phyloP scores from a whole-genome alignment of 2,113 vertebrate genomes.

The Ciconia boyciana region DNA sequence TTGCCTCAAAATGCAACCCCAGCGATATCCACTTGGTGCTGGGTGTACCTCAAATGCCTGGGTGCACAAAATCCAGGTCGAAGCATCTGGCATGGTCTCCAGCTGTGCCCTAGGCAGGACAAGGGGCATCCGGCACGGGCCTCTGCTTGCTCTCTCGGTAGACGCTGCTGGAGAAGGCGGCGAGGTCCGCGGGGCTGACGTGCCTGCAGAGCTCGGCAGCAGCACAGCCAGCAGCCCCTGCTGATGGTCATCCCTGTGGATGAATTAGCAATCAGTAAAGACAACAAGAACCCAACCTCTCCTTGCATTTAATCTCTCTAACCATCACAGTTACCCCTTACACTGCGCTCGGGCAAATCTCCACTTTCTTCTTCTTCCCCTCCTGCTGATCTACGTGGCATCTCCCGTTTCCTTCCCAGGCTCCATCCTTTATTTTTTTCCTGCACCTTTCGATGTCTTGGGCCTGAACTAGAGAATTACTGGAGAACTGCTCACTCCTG shows the following conservation, averaged over 20 bases:
- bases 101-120: neutral
- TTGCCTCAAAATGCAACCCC: neutral
- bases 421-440: neutral
- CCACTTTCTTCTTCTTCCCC: neutral
- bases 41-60: neutral
- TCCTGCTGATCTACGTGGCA: neutral
- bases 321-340: neutral
- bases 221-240: neutral
- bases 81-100: fast-evolving
- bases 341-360: neutral
- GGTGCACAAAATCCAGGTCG: neutral
- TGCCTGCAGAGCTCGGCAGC: neutral
- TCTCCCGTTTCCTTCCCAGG: neutral
- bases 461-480: neutral
- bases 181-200: fast-evolving
- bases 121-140: fast-evolving
- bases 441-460: neutral
- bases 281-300: neutral
- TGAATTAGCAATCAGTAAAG: neutral
- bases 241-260: neutral
- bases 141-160: fast-evolving
- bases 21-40: neutral
- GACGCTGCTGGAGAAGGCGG: neutral
- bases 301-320: neutral
- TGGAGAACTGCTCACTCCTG: neutral